phyloP scores from a whole-genome alignment of 2,888 invertebrate species.

The Cosmopolites sordidus region DNA sequence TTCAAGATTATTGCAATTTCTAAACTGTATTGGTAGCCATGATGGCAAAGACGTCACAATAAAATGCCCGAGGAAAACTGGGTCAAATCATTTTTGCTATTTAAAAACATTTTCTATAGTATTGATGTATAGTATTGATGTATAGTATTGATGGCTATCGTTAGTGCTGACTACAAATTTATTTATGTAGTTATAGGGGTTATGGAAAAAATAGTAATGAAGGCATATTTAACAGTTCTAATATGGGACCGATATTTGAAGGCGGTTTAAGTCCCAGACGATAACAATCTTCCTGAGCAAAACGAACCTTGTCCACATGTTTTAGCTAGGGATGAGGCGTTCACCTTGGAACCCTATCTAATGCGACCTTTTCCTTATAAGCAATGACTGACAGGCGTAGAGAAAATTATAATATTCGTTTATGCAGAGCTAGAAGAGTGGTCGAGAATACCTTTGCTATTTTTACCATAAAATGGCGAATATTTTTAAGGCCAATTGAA shows the following conservation, averaged over 20 bases:
- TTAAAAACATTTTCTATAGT: slow-evolving; percentile 25
- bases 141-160: slow-evolving; percentile 24
- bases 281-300: slow-evolving; percentile 29
- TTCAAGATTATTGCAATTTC: slow-evolving; percentile 26
- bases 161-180: slow-evolving; percentile 22
- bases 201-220: slow-evolving; percentile 26
- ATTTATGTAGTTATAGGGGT: slow-evolving; percentile 19
- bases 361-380: slow-evolving; percentile 30
- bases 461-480: slow-evolving; percentile 5
- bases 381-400: slow-evolving; percentile 19
- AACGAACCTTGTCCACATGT: slow-evolving; percentile 25
- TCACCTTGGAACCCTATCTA: slow-evolving; percentile 29
- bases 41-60: slow-evolving; percentile 30
- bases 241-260: slow-evolving; percentile 28
- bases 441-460: slow-evolving; percentile 21
- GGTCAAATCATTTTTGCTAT: slow-evolving; percentile 26
- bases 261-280: slow-evolving; percentile 27
- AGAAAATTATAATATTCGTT: slow-evolving; percentile 22
- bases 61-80: slow-evolving; percentile 27
- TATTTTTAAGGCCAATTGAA: slow-evolving; percentile 15
- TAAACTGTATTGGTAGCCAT: slow-evolving; percentile 25
- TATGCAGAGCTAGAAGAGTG: slow-evolving; percentile 23
- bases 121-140: slow-evolving; percentile 24
- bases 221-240: slow-evolving; percentile 26
- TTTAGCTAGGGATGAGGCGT: slow-evolving; percentile 32